phyloP scores from a whole-genome alignment of 2,113 vertebrate species.

The Mustela nigripes region DNA sequence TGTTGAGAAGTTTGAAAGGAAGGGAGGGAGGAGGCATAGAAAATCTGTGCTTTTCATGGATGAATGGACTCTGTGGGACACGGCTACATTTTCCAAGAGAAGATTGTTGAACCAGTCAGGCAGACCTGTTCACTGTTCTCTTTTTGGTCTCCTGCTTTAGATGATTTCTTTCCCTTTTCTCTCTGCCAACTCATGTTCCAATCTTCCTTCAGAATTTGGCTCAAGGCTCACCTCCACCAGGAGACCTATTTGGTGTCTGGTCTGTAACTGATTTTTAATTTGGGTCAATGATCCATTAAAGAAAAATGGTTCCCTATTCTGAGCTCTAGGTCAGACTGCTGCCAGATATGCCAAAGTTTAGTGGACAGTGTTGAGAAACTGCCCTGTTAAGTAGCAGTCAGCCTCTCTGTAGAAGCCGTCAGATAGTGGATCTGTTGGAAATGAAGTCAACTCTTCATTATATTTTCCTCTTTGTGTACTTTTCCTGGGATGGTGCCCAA shows the following conservation, averaged over 20 bases:
- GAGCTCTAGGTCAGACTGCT: neutral
- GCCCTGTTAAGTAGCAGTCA: neutral
- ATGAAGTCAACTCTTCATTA: neutral
- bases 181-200: conserved; percentile 39
- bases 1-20: neutral
- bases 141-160: neutral
- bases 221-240: conserved; percentile 31
- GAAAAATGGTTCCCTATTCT: conserved; percentile 53
- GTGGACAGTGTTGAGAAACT: neutral
- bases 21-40: neutral
- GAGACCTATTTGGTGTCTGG: conserved; percentile 49
- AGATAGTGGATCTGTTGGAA: neutral
- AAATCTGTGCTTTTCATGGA: conserved; percentile 36
- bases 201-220: conserved; percentile 41
- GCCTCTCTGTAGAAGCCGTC: neutral
- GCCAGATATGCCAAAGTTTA: neutral
- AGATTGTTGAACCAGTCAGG: conserved; percentile 20
- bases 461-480: conserved; percentile 9
- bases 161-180: conserved; percentile 1
- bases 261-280: conserved; percentile 59
- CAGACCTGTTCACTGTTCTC: neutral
- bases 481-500: conserved; percentile 35
- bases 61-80: conserved; percentile 19
- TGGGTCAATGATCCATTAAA: conserved; percentile 64
- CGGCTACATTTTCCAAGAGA: neutral